A percentile compares a stretch with the other conserved stretches of the same genome.
These are phyloP conservation scores for Bombus turneri DNA, from an alignment of 1,140 invertebrate genomes.

Conservation along the genomic window DNA sequence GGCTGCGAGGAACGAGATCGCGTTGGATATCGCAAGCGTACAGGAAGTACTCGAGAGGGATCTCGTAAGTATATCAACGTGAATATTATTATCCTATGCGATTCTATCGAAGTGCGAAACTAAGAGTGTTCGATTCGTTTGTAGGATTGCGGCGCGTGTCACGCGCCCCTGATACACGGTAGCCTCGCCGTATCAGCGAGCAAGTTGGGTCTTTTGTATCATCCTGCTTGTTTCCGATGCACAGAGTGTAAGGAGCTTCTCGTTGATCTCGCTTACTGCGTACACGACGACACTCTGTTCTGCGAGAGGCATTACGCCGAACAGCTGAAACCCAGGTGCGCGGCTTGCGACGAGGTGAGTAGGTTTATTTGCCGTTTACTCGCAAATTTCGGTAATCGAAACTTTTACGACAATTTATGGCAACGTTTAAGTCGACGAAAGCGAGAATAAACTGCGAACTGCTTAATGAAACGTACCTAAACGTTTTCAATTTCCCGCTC, in stretches of 20 bases:
- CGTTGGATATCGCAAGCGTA: slow-evolving; percentile 95
- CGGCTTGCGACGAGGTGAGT: slow-evolving; percentile 97
- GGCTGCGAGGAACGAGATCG: slow-evolving; percentile 95
- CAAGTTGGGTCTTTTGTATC: slow-evolving; percentile 89
- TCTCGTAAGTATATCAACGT: slow-evolving; percentile 77
- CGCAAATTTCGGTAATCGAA: neutral
- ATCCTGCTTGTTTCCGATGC: slow-evolving; percentile 95
- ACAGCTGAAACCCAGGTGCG: slow-evolving; percentile 94
- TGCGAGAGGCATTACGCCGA: slow-evolving; percentile 98
- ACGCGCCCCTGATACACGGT: slow-evolving; percentile 84
- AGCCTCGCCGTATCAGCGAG: slow-evolving; percentile 88
- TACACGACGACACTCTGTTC: slow-evolving; percentile 92
- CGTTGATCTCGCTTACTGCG: slow-evolving; percentile 96
- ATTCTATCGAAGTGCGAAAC: neutral
- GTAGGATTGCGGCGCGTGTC: slow-evolving; percentile 86
- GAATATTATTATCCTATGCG: neutral
- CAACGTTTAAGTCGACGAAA: neutral
- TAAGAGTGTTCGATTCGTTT: neutral
- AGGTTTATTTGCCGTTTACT: neutral
- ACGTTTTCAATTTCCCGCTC: neutral
- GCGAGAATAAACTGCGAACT: no score
- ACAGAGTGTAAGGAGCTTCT: slow-evolving; percentile 92
- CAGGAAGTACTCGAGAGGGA: slow-evolving; percentile 82
- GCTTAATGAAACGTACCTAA: no score
- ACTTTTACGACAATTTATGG: neutral